Base-by-base conservation (phyloP, 1,140 invertebrate species). In the Copidosoma floridanum region DNA sequence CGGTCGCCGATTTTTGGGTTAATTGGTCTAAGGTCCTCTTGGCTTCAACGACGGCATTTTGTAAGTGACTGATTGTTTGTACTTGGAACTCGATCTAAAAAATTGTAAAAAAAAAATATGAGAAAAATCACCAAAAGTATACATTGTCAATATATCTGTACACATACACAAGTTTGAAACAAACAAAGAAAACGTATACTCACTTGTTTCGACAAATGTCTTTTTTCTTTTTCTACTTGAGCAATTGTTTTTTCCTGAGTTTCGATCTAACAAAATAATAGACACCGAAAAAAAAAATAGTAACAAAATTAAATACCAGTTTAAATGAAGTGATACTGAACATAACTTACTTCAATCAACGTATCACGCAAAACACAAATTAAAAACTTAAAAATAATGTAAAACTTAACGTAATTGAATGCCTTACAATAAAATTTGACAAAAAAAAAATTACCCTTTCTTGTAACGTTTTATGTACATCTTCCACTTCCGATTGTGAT, bases 51-150 rank as follows among this genome's bases (percentile, higher is more conserved):
- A 81, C 69, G 21, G 75, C 73, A 41, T 75, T 68, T 65, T 75
- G 76, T 47, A 80, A 70, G 23, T 79, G 75, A 23, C 70, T 68
- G n/a, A 81, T 79, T 7, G 77, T 79, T 73, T 81, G 75, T 58
- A 68, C 65, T 66, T 81, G 77, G 18, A 77, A 66, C 47, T 77
- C 72, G 57, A 72, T 75, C 78, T 81, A 41, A 18, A 68, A 66
- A 32, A 41, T 40, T 50, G 51, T 20, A 12, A 53, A 38, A 46
- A 32, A 40, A 21, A 61, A 52, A 38, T 23, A 46, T 60, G n/a
- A n/a, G n/a, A n/a, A n/a, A n/a, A n/a, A n/a, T n/a, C n/a, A n/a
- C n/a, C n/a, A n/a, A n/a, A n/a, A n/a, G n/a, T n/a, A n/a, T n/a
- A n/a, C n/a, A n/a, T n/a, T n/a, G n/a, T n/a, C n/a, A n/a, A n/a